Base-by-base conservation (phyloP, 2,797 vertebrate genomes). In the Eulemur mongoz region DNA sequence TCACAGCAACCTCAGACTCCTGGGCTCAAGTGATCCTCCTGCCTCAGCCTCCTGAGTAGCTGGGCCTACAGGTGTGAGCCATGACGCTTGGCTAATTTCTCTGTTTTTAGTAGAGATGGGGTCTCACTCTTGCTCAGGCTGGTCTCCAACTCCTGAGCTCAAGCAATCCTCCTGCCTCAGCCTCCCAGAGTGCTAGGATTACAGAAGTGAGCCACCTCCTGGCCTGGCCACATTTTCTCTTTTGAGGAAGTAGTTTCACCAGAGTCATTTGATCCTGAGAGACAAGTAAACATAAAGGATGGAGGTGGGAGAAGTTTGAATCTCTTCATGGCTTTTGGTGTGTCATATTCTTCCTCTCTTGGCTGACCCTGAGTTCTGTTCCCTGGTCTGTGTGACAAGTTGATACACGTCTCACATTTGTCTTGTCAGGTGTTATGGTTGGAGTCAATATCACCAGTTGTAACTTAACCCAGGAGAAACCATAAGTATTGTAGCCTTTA, bases 171-270 rank as follows among this genome's bases (percentile, higher is more conserved):
- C 57, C 57, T 57, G 57, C 57, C 10, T 57, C 57, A 25, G 57
- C 23, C 57, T 59, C 57, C 9, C 23, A 59, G 57, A 59, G 22
- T 59, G 25, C 11, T 59, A 12, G 57, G 57, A 27, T 59, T 59
- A 59, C 23, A 59, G 57, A 25, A 4, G 25, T 59, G 57, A 59
- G 57, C 57, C 57, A 59, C 23, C 11, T 10, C 23, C 57, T 59
- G 10, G 57, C 23, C 57, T 59, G 57, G 57, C 57, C 4, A 35
- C 25, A 50, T 78, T 61, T 81, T 83, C 45, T 45, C 88, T 92
- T 94, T 93, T 81, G 84, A 95, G 79, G 80, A 93, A 95, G n/a
- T 87, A 80, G 81, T 93, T 91, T 85, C 15, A 80, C 38, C 11
- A 7, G 59, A 89, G 69, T 90, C 50, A 50, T 69, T 90, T 92